These are phyloP conservation scores for Syngnathus floridae DNA, from an alignment of 2,113 vertebrate genomes.

Conservation along the genomic window DNA sequence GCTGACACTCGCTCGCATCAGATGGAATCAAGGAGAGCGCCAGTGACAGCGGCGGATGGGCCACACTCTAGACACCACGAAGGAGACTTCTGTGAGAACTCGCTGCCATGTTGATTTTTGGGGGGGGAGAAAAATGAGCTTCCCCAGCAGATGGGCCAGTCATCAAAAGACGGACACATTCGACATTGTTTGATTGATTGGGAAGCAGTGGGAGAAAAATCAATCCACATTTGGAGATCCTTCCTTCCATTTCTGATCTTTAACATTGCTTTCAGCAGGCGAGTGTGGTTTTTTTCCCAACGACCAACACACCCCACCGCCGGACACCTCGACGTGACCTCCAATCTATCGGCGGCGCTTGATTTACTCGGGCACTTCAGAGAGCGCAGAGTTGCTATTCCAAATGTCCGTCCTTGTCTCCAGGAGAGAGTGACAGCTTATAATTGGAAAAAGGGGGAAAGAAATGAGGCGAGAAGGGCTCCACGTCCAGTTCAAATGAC, in stretches of 20 bases:
- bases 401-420: conserved; percentile 7
- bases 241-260: neutral
- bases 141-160: conserved; percentile 7
- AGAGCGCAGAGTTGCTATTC: conserved; percentile 1
- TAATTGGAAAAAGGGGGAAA: conserved; percentile 6
- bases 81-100: conserved; percentile 11
- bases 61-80: conserved; percentile 43
- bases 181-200: conserved; percentile 26
- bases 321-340: conserved; percentile 45
- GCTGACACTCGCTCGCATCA: conserved; percentile 38
- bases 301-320: conserved; percentile 1
- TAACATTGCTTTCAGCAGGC: too few relatives aligned
- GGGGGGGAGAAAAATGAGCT: neutral
- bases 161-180: neutral
- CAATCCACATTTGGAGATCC: neutral
- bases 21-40: conserved; percentile 43
- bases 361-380: conserved; percentile 24
- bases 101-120: conserved; percentile 7
- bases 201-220: neutral
- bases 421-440: conserved; percentile 3
- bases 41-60: conserved; percentile 41
- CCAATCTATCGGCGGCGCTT: conserved; percentile 11
- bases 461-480: conserved; percentile 32
- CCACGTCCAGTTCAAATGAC: conserved; percentile 26
- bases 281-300: too few relatives aligned